These are phyloP conservation scores for Pyrocoelia pectoralis DNA, from an alignment of 2,888 invertebrate species.

Conservation along the genomic window DNA sequence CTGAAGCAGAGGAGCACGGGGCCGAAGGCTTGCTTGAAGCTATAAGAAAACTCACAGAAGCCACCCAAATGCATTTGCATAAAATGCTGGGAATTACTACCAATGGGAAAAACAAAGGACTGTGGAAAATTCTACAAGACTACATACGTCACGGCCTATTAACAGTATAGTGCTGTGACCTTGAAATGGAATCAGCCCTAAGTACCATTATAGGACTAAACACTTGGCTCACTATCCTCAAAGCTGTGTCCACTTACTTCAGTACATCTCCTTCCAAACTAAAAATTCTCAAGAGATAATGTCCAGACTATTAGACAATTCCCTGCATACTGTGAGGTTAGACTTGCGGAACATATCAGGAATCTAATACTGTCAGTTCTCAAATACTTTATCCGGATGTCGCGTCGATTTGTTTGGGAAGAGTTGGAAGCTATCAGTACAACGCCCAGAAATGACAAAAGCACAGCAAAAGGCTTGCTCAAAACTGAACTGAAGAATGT, in stretches of 20 bases:
- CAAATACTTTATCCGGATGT: background rate
- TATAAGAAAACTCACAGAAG: background rate
- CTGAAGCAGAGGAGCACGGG: background rate
- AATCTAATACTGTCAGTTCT: background rate
- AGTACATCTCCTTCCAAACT: background rate
- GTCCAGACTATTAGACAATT: slow-evolving; percentile 10
- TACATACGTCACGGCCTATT: background rate
- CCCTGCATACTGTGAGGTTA: slow-evolving; percentile 2
- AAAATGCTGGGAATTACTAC: background rate
- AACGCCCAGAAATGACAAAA: background rate
- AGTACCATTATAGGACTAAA: background rate
- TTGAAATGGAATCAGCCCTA: background rate
- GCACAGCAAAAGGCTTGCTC: background rate
- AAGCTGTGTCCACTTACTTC: background rate
- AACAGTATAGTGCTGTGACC: background rate
- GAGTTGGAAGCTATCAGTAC: background rate
- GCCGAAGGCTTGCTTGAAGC: slow-evolving; percentile 1
- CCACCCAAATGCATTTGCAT: background rate
- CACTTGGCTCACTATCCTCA: background rate
- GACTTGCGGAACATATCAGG: background rate
- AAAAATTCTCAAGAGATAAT: background rate
- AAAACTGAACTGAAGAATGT: too few relatives aligned
- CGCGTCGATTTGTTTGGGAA: background rate
- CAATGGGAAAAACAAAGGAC: background rate
- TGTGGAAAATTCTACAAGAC: background rate